These are phyloP conservation scores for Ommatoiulus sabulosus DNA, from an alignment of 2,888 invertebrate genomes.

Conservation along the genomic window DNA sequence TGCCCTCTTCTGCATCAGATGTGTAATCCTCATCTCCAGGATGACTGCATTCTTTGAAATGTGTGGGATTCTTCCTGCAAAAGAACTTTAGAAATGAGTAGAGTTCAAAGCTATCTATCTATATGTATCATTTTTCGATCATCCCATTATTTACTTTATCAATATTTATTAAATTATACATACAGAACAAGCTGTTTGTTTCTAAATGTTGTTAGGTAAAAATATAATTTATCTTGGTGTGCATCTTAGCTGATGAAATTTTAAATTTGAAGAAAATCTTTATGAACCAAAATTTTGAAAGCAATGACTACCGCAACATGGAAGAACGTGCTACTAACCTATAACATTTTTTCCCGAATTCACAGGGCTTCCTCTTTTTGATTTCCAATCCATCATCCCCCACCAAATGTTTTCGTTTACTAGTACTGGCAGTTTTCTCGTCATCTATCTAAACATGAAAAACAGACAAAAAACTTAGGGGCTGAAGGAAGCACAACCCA, in stretches of 20 bases:
- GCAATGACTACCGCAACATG: too few relatives aligned
- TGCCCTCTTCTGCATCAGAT: slow-evolving; percentile 58
- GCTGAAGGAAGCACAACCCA: too few relatives aligned
- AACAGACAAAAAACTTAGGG: too few relatives aligned
- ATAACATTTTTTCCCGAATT: slow-evolving; percentile 55
- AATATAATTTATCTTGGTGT: too few relatives aligned
- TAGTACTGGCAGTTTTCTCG: neutral
- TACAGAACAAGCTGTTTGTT: too few relatives aligned
- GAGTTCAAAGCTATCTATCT: neutral
- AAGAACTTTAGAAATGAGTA: too few relatives aligned
- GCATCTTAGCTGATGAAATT: too few relatives aligned
- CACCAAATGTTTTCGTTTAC: neutral
- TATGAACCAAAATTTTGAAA: too few relatives aligned
- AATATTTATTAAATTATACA: too few relatives aligned
- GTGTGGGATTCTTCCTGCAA: slow-evolving; percentile 60
- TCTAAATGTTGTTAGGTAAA: too few relatives aligned
- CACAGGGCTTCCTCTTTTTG: slow-evolving; percentile 23
- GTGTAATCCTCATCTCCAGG: slow-evolving; percentile 62
- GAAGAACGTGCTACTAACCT: neutral
- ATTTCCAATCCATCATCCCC: neutral
- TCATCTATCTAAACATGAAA: neutral
- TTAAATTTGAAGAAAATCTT: too few relatives aligned
- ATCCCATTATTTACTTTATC: too few relatives aligned
- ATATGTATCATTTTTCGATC: neutral
- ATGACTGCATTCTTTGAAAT: slow-evolving; percentile 61